phyloP scores from a whole-genome alignment of 2,888 invertebrate genomes.

The Leptinotarsa rubiginosa region DNA sequence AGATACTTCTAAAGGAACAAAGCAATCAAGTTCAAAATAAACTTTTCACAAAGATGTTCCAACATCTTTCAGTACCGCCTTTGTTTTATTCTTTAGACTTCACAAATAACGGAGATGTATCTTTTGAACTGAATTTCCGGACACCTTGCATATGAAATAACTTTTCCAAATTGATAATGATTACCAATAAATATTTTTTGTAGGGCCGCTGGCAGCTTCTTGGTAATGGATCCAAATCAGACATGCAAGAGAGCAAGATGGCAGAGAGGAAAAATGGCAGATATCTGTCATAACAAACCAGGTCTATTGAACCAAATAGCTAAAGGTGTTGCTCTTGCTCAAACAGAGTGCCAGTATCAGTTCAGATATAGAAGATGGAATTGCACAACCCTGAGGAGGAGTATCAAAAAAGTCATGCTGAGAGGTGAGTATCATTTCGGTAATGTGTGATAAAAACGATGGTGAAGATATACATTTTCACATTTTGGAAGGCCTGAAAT shows the following conservation, averaged over 20 bases:
- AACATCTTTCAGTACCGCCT: too few relatives aligned
- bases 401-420: conserved; percentile 86
- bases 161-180: too few relatives aligned
- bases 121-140: too few relatives aligned
- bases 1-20: too few relatives aligned
- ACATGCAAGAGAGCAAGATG: conserved; percentile 88
- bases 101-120: too few relatives aligned
- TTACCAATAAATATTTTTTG: conserved; percentile 31
- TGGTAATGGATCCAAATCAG: conserved; percentile 89
- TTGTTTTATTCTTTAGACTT: too few relatives aligned
- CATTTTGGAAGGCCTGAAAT: too few relatives aligned
- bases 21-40: too few relatives aligned
- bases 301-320: conserved; percentile 85
- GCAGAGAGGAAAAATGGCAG: conserved; percentile 80
- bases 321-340: conserved; percentile 84
- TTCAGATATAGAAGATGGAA: conserved; percentile 90
- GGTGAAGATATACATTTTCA: neutral
- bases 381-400: conserved; percentile 84
- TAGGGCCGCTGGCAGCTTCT: conserved; percentile 85
- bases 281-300: conserved; percentile 88
- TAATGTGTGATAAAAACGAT: neutral
- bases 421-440: conserved; percentile 74
- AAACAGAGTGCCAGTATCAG: conserved; percentile 89
- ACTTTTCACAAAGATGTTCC: too few relatives aligned
- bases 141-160: too few relatives aligned